Evolutionary conservation across 2,113 vertebrate genomes (phyloP), one percentile per base, ranked within the genome.

Genomic region (Rallus limicola): DNA sequence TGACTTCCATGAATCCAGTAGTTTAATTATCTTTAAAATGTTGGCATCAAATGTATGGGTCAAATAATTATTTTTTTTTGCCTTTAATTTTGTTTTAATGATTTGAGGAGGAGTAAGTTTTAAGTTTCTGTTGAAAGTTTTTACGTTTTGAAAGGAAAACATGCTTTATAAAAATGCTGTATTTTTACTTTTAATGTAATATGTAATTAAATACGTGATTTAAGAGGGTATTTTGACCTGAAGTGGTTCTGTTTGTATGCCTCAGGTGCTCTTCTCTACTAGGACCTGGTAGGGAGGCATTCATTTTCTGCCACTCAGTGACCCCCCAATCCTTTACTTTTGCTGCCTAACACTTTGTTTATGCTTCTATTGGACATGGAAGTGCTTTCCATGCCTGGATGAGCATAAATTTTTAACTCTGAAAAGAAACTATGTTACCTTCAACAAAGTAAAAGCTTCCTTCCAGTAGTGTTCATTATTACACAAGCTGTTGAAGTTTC

Each of bases 381-480:
- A 78, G 55, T 38, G 14, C 58, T 72, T 86, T 86, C 62, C 79
- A 1, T 68, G 77, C 10, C 53, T 94, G 53, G 36, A 87, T 93
- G 64, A 90, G 23, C 56, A 29, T 64, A 91, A 67, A 55, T 90
- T 92, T 44, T 56, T 58, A 70, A 68, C 33, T 91, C 89, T 26
- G 48, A 55, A 77, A 63, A 86, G n/a, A 40, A 90, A 55, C 92
- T 63, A 26, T 46, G 6, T 46, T 86, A 42, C 34, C 77, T 82
- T 85, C 38, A 28, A 55, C 21, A 93, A 88, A 95, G 91, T 85
- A 67, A 93, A 94, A 92, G 75, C 81, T 95, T 96, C 90, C 75
- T 94, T 31, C 46, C 26, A 48, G 38, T 52, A 44, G 64, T n/a
- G 29, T 89, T 89, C 58, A 21, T 91, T 92, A 83, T 92, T 72